These are phyloP conservation scores for Epistrophe eligans DNA, from an alignment of 2,888 invertebrate species.

Conservation along the genomic window DNA sequence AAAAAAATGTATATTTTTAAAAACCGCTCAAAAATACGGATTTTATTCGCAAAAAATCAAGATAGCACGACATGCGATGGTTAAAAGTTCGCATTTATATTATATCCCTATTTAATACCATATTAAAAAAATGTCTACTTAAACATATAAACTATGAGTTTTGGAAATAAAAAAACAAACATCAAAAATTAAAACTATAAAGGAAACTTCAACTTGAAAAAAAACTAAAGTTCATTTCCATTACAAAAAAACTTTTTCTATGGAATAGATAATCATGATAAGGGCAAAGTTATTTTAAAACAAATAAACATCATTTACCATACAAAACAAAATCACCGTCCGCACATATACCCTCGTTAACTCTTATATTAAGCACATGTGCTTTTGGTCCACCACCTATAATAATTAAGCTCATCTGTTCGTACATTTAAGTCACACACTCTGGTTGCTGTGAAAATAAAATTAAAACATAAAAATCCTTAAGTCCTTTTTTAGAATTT, in stretches of 20 bases:
- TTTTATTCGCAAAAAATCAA: too few relatives aligned
- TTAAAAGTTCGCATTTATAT: too few relatives aligned
- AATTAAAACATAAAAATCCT: conserved; percentile 16
- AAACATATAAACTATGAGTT: too few relatives aligned
- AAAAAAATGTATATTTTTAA: too few relatives aligned
- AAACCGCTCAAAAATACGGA: too few relatives aligned
- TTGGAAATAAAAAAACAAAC: background rate
- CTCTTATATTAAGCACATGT: background rate
- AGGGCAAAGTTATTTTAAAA: background rate
- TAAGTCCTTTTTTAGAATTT: background rate
- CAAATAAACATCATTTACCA: background rate
- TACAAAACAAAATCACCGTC: background rate
- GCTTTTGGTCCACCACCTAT: conserved; percentile 4
- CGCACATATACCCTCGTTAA: too few relatives aligned
- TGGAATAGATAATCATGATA: background rate
- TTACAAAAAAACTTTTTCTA: background rate
- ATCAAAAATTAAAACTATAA: background rate
- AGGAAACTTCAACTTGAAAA: background rate
- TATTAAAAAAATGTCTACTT: too few relatives aligned
- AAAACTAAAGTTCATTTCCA: background rate
- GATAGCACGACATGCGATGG: too few relatives aligned
- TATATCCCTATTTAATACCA: too few relatives aligned
- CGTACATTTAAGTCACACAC: background rate
- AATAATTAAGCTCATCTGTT: background rate
- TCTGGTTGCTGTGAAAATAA: background rate